Base-by-base conservation (phyloP, 2,888 invertebrate species). In the Pelosia muscerda region DNA sequence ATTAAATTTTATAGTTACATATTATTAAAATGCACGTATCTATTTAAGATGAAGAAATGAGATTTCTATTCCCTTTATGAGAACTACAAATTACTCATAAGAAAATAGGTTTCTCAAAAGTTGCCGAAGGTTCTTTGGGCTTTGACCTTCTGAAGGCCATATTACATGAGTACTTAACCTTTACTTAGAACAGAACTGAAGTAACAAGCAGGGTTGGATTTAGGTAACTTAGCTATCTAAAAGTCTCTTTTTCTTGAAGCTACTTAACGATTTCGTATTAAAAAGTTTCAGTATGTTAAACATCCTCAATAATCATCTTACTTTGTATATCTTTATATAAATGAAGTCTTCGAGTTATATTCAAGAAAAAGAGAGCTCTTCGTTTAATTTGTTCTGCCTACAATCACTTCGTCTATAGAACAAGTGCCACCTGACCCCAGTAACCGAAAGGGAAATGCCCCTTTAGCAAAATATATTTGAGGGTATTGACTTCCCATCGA, bases 101-200 rank as follows among this genome's bases (percentile, higher is more conserved):
- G 25, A 53, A 28, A 70, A 49, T 23, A 53, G 15, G 57, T 63
- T 49, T 34, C 59, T 58, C 34, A 31, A 67, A 72, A 65, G 69
- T 57, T 65, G 60, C 25, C 19, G n/a, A 74, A 62, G 19, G 65
- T 42, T 72, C 28, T 69, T 66, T 70, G 71, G 71, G 65, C 73
- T 75, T 71, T 73, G 72, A 75, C 73, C 77, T 77, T 79, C 49
- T 38, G 61, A 73, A 75, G 63, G 69, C 62, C 60, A 75, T 59
- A 69, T 66, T 68, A 71, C 54, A 65, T 66, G 49, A 71, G 66
- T 67, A 67, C 61, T 63, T 71, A 76, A 77, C 76, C 71, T 72
- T 74, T 72, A 69, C 72, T 72, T 70, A 68, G 67, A 73, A 73
- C 42, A 63, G 25, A 68, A 70, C 63, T 69, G 49, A 61, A 58